Evolutionary conservation across 2,797 vertebrate genomes (phyloP), one percentile per base, ranked within the genome.

Genomic region (Myripristis jacobus): DNA sequence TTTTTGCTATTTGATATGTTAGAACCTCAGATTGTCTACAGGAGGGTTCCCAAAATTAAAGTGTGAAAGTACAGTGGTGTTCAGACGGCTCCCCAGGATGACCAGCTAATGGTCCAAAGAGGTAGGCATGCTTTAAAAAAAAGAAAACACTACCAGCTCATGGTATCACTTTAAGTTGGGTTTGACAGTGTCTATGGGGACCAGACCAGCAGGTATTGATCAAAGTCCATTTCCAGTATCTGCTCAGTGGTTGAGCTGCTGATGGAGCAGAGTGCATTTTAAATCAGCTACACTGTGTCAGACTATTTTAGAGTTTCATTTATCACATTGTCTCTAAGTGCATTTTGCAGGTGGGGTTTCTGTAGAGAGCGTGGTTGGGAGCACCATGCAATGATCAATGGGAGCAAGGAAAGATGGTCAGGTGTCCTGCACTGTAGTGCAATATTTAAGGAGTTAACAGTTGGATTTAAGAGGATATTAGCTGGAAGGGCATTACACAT

Each of bases 231-330:
- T 85, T 84, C 81, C 89, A 79, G 75, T 50, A 80, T 48, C 34
- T 54, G 44, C 52, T 55, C 66, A 47, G 61, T 67, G 71, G 81
- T 76, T 19, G 47, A 54, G 72, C 71, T 87, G 87, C 87, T 89
- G 83, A 88, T 76, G 75, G 64, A 83, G 88, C 86, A 82, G 63
- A 77, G 75, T 81, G 81, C 87, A 87, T 88, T 73, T 75, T 73
- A 85, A 77, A 90, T 81, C 81, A 80, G 79, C 59, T 19, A 13
- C 60, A 50, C 58, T 55, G 44, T 6, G 60, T 63, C 11, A 69
- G 75, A 44, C 60, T 59, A 64, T 84, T 85, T 80, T 70, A 73
- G 58, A 60, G 41, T 8, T 43, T 70, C 70, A 75, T 79, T 66
- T 25, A 65, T 77, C 75, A 68, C 46, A 12, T 27, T 6, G 66